Evolutionary conservation across 2,797 vertebrate genomes (phyloP), one percentile per base, ranked within the genome.

Genomic region (Anableps anableps): DNA sequence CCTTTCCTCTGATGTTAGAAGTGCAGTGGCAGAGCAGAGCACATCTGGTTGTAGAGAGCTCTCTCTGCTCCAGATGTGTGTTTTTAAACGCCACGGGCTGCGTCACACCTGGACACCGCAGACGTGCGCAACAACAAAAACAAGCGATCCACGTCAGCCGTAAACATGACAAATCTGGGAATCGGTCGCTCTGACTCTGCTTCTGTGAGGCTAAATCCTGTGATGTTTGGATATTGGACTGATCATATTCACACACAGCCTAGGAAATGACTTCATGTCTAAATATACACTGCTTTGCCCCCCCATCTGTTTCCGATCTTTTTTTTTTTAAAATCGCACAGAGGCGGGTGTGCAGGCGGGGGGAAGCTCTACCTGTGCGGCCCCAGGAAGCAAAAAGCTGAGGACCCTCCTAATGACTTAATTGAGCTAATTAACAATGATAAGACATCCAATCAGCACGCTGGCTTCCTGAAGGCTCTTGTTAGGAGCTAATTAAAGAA

Each of bases 401-500:
- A 93, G 91, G 91, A 92, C 93, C 89, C 87, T 94, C 86, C 92
- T 95, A 95, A 95, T 95, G 92, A 95, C 94, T 95, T 96, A 95
- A 96, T 95, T 91, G 95, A 91, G 93, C 94, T 95, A 93, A 96
- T 96, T 96, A 95, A 88, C 93, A 90, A 91, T 85, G 93, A 95
- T 95, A 93, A 95, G 93, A 94, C 90, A 85, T 93, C 95, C 95
- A 96, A 96, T 96, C 95, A 95, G 94, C 88, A 90, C 79, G 74
- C 90, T 76, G 86, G 92, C 91, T 95, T 95, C 94, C 95, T 95
- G 92, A 92, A 95, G 94, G 93, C 94, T 92, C 95, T 95, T 90
- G 94, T 96, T 94, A 95, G 93, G 91, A 91, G 92, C 94, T 95
- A 95, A 95, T 94, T 95, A 95, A 95, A 93, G 94, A 94, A 90